Percentiles rank a stretch among this genome's conserved stretches.
Evolutionary conservation across 2,797 vertebrate genomes (phyloP).

Genomic region (Phylloscopus collybita): DNA sequence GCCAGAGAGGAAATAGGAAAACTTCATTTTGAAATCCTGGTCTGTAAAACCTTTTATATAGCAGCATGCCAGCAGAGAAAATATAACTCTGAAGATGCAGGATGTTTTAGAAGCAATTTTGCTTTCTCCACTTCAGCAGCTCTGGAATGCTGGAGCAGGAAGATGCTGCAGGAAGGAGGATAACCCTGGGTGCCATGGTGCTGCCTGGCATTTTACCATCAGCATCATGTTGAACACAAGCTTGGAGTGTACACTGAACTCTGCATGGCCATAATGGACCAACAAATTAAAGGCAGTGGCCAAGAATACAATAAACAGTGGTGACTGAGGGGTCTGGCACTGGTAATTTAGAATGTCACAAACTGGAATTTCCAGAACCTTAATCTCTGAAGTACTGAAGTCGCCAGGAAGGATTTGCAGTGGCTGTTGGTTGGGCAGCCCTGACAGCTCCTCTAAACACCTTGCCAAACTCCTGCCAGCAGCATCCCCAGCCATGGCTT

Average conservation of each 20-base stretch:
- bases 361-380: neutral
- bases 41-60: neutral
- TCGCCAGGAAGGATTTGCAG: neutral
- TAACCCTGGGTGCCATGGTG: neutral
- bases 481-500: neutral
- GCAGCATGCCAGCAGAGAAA: neutral
- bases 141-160: neutral
- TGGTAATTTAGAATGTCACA: neutral
- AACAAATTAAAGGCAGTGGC: neutral
- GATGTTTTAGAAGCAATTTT: neutral
- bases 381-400: neutral
- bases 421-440: neutral
- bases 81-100: neutral
- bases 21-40: neutral
- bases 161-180: neutral
- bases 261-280: neutral
- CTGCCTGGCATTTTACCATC: neutral
- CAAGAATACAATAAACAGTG: neutral
- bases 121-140: neutral
- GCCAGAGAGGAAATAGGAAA: neutral
- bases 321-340: neutral
- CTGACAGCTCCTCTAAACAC: neutral
- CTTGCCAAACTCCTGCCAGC: neutral
- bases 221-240: neutral
- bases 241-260: neutral